Conservation (phyloP, 1,140 invertebrate genomes). For the Drosophila rhopaloa region DNA sequence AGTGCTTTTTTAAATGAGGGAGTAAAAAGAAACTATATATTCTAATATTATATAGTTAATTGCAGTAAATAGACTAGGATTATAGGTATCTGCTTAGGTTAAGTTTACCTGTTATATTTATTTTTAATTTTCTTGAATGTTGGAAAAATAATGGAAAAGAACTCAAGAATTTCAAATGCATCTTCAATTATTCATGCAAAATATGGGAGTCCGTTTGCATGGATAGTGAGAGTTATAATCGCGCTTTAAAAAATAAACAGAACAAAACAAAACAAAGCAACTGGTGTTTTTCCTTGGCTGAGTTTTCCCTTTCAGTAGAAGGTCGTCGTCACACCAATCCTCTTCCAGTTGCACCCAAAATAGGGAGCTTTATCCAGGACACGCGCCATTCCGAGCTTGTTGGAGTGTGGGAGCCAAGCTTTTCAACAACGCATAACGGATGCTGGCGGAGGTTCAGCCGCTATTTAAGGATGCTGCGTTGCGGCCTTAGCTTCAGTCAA, state of each 20-base stretch:
- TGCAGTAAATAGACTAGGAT: slow-evolving; percentile 35
- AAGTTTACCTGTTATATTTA: slow-evolving; percentile 69
- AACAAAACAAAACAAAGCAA: slow-evolving; percentile 21
- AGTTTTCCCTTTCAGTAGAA: slow-evolving; percentile 6
- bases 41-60: slow-evolving; percentile 22
- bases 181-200: slow-evolving; percentile 24
- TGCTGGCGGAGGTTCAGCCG: slow-evolving; percentile 48
- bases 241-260: slow-evolving; percentile 42
- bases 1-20: slow-evolving; percentile 17
- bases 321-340: slow-evolving; percentile 19
- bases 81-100: slow-evolving; percentile 49
- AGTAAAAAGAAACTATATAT: slow-evolving; percentile 21
- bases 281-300: slow-evolving; percentile 23
- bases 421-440: slow-evolving; percentile 58
- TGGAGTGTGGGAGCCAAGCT: slow-evolving; percentile 33
- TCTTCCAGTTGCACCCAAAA: slow-evolving; percentile 12
- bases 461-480: slow-evolving; percentile 84
- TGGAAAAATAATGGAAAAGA: slow-evolving; percentile 55
- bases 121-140: slow-evolving; percentile 67
- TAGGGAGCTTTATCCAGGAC: slow-evolving; percentile 49
- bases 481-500: slow-evolving; percentile 77
- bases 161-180: slow-evolving; percentile 59
- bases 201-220: slow-evolving; percentile 21
- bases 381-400: slow-evolving; percentile 37
- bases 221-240: slow-evolving; percentile 18